Evolutionary conservation across 2,797 vertebrate genomes (phyloP), one percentile per base, ranked within the genome.

Genomic region (Triplophysa bombifrons): DNA sequence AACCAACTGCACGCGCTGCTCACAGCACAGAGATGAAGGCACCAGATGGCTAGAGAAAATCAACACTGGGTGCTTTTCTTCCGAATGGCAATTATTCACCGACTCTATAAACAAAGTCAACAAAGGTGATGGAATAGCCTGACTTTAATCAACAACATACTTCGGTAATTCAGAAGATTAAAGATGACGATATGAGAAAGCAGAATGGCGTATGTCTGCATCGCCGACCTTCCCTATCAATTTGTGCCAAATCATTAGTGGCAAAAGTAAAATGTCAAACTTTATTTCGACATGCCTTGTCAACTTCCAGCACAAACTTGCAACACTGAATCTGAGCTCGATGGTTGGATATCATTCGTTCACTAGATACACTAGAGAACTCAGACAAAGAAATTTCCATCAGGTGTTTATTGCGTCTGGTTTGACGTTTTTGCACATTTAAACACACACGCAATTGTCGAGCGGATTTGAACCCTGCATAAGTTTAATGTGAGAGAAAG

Each of bases 351-450:
- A 90, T 92, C 89, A 88, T 93, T 91, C 91, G 88, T 90, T 90
- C 89, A 93, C 34, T 38, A 7, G 34, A 95, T 93, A 93, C 92
- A 94, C 93, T 87, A 91, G 90, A 93, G 7, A 19, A 8, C 20
- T 20, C 14, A 86, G 91, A 94, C 93, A 95, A 89, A 89, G 90
- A 90, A 88, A 91, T 91, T 91, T 93, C 92, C 89, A 90, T 85
- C 85, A 88, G 90, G 81, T 92, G 92, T 92, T 95, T 93, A 95
- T 95, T 93, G 92, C 92, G 93, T 93, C 91, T 90, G 92, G 95
- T 95, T 94, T 94, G 93, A 94, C 90, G 92, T 93, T 92, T 92
- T 93, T 27, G 30, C 86, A 88, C 85, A 86, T 90, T 88, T 80
- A 87, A 85, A 77, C 84, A 85, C n/a, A 78, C 65, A 76, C 81